Evolutionary conservation across 2,888 invertebrate species (phyloP), one percentile per base, ranked within the genome.

Genomic region (Octonoba sinensis): DNA sequence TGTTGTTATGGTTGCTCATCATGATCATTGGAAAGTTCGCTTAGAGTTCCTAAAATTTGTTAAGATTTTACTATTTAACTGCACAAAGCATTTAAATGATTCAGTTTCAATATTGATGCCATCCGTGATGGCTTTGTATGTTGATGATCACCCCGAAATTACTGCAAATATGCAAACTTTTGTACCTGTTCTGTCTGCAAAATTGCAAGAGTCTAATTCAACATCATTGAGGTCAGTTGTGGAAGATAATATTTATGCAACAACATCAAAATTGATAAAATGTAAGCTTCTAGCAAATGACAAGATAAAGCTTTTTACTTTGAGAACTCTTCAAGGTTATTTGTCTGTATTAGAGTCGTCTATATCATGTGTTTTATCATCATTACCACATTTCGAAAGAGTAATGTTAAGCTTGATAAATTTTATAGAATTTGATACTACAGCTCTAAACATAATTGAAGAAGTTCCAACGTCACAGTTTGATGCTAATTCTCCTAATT

Each of bases 1-100:
- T 22, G 24, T 67, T 22, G 59, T 51, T 13, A 15, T 13, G 11
- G 13, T 78, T n/a, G 69, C 67, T 6, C 60, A 20, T 22, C 83
- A 83, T 74, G 51, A 64, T 22, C 73, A 83, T 8, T 83, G 77
- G 78, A 83, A 78, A 70, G 83, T 78, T 12, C 36, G 77, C 16
- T 24, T 49, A 4, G 64, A 72, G 8, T 54, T 74, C n/a, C 27
- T 78, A 24, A 46, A 44, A 36, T 83, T 62, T 64, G 27, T 70
- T 1, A 24, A 76, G 36, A 20, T 18, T 12, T 22, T 82, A n/a
- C 59, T 82, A n/a, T 60, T 22, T 22, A n/a, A 67, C n/a, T 82
- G 76, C 15, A 62, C 54, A 4, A 66, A 56, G 44, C 44, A 59
- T 22, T 57, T 82, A 15, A 24, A 82, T 36, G 62, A 66, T 12